Evolutionary conservation across 2,888 invertebrate species (phyloP).

Genomic region (Barypeithes pellucidus): DNA sequence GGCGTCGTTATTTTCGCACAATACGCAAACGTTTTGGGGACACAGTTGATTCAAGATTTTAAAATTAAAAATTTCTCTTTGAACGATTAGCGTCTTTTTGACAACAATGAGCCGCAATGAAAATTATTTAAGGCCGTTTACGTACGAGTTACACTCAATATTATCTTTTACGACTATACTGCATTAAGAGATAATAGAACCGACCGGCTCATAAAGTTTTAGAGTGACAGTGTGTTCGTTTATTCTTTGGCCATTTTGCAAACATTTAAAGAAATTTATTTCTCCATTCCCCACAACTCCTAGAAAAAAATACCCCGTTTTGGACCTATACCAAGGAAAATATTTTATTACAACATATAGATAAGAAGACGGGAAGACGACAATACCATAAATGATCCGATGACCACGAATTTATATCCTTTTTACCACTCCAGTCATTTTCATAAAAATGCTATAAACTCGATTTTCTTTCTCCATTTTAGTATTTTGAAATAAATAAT

Average conservation of each 20-base stretch:
- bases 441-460: background rate
- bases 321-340: constrained; percentile 4
- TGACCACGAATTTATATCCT: constrained; percentile 1
- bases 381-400: background rate
- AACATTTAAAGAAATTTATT: background rate
- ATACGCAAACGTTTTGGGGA: no score
- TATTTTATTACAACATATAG: constrained; percentile 6
- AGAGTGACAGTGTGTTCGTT: background rate
- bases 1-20: no score
- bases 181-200: no score
- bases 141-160: no score
- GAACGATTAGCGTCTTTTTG: no score
- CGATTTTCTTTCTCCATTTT: background rate
- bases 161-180: no score
- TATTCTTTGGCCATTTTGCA: background rate
- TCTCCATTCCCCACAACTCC: background rate
- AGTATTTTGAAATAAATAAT: background rate
- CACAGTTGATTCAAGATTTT: no score
- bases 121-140: no score
- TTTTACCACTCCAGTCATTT: background rate
- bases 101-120: no score
- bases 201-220: background rate
- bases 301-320: background rate
- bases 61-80: no score
- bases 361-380: background rate